Evolutionary conservation across 1,140 invertebrate species (phyloP), one percentile per base, ranked within the genome.

Genomic region (Aphelenchoides fujianensis): DNA sequence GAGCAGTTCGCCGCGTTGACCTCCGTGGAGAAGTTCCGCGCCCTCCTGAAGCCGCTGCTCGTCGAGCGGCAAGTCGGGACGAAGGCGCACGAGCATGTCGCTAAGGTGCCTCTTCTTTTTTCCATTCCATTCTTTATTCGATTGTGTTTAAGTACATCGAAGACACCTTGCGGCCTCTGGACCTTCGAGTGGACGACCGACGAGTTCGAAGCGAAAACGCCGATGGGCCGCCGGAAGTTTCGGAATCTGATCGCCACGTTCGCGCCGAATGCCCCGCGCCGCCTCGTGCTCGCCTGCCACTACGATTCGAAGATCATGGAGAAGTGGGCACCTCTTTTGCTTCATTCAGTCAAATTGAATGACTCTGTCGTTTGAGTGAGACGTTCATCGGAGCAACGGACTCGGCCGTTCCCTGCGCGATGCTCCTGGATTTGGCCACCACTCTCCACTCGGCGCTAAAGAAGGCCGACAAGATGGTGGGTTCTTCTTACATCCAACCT

Each of bases 401-500:
- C 84, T 97, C 94, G 23, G 97, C 96, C 2, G 94, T 98, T 2
- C 96, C 96, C 0, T 98, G 96, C 86, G 91, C 93, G 5, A 94
- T 98, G 89, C 87, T 98, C 85, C 87, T 98, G 0, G 91, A 96
- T 83, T 83, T 97, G 23, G 95, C 93, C 1, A 87, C 89, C 74
- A 89, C 91, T 54, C 88, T 98, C 85, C 78, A 88, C 2, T 79
- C 85, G 54, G 84, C 90, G 64, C 84, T 92, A 3, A 68, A 88
- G 12, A 77, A 80, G 80, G 55, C 41, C 2, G 5, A 31, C 16
- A 64, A 66, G 31, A 12, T 66, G 23, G 1, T 70, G 3, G 35
- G 23, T 70, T 70, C 36, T 30, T 23, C 41, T 70, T 27, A 9
- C 19, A 3, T 70, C 28, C 41, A 71, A 52, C 1, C 55, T 71